phyloP scores from a whole-genome alignment of 2,888 invertebrate species.

The Eilema sororculum region DNA sequence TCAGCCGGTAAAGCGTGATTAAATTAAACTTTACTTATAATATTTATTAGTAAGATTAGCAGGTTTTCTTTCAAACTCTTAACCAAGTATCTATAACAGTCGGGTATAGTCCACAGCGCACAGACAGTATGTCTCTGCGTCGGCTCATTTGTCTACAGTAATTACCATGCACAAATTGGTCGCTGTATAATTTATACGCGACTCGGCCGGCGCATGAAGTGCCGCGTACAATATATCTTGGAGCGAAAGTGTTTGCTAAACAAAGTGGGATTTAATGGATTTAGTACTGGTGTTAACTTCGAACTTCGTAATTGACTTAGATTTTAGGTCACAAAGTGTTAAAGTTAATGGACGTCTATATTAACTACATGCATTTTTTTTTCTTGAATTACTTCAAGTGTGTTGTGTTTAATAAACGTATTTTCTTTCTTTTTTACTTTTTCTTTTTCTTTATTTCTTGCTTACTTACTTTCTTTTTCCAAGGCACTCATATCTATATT shows the following conservation, averaged over 20 bases:
- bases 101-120: constrained; percentile 37
- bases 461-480: too few relatives aligned
- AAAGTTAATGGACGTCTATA: background rate
- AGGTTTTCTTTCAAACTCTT: background rate
- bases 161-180: constrained; percentile 60
- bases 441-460: too few relatives aligned
- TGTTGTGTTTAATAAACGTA: too few relatives aligned
- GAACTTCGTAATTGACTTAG: background rate
- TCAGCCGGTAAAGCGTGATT: too few relatives aligned
- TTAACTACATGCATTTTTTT: too few relatives aligned
- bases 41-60: too few relatives aligned
- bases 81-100: constrained; percentile 13
- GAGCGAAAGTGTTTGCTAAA: constrained; percentile 34
- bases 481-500: too few relatives aligned
- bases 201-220: constrained; percentile 25
- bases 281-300: background rate
- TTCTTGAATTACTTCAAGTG: too few relatives aligned
- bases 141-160: constrained; percentile 59
- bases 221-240: constrained; percentile 34
- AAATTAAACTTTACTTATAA: too few relatives aligned
- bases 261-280: background rate
- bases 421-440: too few relatives aligned
- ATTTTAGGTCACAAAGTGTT: background rate
- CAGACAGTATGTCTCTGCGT: constrained; percentile 56
- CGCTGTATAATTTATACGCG: constrained; percentile 50